These are phyloP conservation scores for Homalodisca vitripennis DNA, from an alignment of 1,140 invertebrate genomes.

Conservation along the genomic window DNA sequence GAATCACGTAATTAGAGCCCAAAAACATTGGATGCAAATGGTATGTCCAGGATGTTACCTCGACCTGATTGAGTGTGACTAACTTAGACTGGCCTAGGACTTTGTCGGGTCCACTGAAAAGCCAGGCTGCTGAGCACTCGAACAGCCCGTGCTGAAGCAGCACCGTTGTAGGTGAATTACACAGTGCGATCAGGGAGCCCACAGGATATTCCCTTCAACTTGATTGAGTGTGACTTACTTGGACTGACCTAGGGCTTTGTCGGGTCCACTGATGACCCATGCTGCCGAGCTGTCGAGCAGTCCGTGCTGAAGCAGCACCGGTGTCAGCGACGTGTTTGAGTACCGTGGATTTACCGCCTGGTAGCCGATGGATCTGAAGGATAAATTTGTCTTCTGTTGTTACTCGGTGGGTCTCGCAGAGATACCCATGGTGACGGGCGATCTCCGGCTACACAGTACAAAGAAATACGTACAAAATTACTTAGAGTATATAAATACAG, in stretches of 20 bases:
- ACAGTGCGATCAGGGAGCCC: too few species aligned
- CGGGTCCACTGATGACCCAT: conserved; percentile 62
- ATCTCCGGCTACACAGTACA: conserved; percentile 60
- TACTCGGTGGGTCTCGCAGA: conserved; percentile 62
- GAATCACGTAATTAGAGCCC: too few species aligned
- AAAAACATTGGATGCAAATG: too few species aligned
- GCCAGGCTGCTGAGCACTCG: conserved; percentile 62
- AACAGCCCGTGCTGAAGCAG: conserved; percentile 70
- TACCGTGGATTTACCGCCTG: too few species aligned
- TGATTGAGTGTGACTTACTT: too few species aligned
- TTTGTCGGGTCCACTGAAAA: conserved; percentile 60
- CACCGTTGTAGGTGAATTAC: conserved; percentile 53
- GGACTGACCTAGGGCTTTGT: conserved; percentile 62
- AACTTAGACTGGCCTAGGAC: conserved; percentile 62
- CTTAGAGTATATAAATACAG: too few species aligned
- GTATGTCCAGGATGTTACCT: too few species aligned
- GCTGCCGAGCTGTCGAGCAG: conserved; percentile 62
- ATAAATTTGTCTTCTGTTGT: conserved; percentile 71
- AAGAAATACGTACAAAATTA: too few species aligned
- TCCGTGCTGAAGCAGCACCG: conserved; percentile 67
- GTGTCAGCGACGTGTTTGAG: conserved; percentile 49
- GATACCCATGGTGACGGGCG: conserved; percentile 63
- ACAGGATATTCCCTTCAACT: too few species aligned
- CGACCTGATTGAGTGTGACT: too few species aligned
- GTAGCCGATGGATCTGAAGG: conserved; percentile 69